Base-by-base conservation (phyloP, 2,888 invertebrate species). In the Heliconius ethilla region DNA sequence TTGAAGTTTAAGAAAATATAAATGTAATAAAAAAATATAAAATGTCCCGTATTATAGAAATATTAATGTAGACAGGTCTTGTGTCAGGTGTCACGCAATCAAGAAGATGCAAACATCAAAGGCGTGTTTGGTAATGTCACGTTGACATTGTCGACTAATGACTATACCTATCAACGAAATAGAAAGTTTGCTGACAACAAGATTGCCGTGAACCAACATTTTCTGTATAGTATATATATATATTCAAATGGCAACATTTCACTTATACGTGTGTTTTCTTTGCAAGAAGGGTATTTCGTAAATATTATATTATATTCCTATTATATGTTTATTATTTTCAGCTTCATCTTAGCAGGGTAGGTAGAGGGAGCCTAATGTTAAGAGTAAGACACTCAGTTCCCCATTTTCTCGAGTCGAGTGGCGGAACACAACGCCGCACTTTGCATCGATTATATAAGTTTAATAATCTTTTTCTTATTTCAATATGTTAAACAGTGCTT, bases 171-270 rank as follows among this genome's bases (percentile, higher is more conserved):
- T 75, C 72, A 77, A 77, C 67, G 77, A 79, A 79, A 79, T 79
- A 79, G 79, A 79, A 79, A 79, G 79, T 77, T 67, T 15, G 51
- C 51, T 66, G 72, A 77, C 25, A 40, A 22, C 66, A 72, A 66
- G 37, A 65, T 77, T 72, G 76, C 70, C 29, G 55, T 59, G 55
- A 37, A 4, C 45, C 18, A 27, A 37, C 40, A n/a, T 55, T 25
- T 22, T 25, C 2, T 67, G 9, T 65, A 27, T 40, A 40, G 40
- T 69, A 69, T 25, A 65, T 65, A 65, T 65, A 5, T 63, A 27
- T 59, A 70, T 75, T 40, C 67, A 67, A 37, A 45, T 69, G 40
- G 40, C 25, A 25, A 40, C 40, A 27, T 25, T 45, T 45, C 69
- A 45, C 69, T 69, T 69, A 69, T 40, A 69, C 27, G 27, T 25